Conservation (phyloP, 2,113 vertebrate genomes). For the Struthidea cinerea region DNA sequence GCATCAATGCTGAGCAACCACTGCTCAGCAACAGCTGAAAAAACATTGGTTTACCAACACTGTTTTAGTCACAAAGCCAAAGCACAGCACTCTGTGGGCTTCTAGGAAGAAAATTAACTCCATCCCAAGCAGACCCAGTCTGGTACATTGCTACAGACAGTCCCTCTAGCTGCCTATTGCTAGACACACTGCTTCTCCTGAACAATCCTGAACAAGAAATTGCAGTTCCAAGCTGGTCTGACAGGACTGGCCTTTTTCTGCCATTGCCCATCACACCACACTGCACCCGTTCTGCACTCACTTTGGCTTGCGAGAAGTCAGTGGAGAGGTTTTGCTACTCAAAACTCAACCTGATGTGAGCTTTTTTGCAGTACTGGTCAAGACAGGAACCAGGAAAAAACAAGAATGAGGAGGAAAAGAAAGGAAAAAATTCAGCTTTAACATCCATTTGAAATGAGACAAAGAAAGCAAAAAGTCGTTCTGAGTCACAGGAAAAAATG, state of each 20-base stretch:
- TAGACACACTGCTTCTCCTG: not conserved
- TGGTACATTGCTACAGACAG: not conserved
- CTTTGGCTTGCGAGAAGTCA: not conserved
- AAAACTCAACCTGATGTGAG: not conserved
- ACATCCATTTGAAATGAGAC: not conserved
- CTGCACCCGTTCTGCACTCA: not conserved
- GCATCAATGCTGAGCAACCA: not conserved
- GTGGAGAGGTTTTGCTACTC: not conserved
- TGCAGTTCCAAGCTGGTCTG: not conserved
- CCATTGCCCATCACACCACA: fast-evolving
- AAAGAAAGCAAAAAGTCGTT: not conserved
- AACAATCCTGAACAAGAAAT: not conserved
- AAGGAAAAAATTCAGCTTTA: not conserved
- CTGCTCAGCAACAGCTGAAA: not conserved
- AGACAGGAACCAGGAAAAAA: not conserved
- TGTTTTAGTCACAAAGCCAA: not conserved
- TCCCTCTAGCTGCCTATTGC: not conserved
- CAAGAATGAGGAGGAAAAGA: not conserved
- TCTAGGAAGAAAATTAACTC: not conserved
- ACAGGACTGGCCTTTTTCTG: not conserved
- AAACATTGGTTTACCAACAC: not conserved
- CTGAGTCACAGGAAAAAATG: not conserved
- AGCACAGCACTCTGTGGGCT: not conserved
- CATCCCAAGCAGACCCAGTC: not conserved
- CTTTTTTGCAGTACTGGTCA: not conserved